Evolutionary conservation across 2,113 vertebrate genomes (phyloP).

Genomic region (Gorsachius goisagi): DNA sequence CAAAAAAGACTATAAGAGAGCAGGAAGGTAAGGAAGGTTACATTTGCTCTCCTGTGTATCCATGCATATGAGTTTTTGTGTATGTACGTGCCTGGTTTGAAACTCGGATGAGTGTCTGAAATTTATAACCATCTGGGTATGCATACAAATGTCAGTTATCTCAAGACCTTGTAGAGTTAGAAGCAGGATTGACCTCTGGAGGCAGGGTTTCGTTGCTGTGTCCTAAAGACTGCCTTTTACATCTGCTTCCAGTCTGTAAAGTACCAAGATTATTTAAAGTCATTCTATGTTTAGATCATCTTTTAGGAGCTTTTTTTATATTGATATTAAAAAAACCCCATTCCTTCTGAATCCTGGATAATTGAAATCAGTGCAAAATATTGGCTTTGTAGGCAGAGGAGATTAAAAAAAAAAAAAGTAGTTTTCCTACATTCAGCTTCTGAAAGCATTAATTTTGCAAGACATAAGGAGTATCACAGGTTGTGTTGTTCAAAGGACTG

Average conservation of each 20-base stretch:
- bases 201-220: neutral
- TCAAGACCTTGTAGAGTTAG: neutral
- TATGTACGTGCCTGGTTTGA: neutral
- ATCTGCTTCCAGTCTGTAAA: neutral
- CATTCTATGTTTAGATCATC: neutral
- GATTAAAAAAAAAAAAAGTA: too few species aligned
- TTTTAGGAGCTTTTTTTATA: neutral
- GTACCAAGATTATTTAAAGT: neutral
- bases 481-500: neutral
- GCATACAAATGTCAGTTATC: neutral
- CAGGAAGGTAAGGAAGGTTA: conserved; percentile 78
- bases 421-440: neutral
- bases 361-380: neutral
- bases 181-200: neutral
- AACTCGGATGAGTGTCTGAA: neutral
- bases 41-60: neutral
- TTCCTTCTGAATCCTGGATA: neutral
- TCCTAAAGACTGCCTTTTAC: neutral
- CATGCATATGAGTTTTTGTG: neutral
- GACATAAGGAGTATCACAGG: neutral
- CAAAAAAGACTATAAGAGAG: conserved; percentile 85
- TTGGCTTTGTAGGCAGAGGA: neutral
- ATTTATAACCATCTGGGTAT: neutral
- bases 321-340: neutral
- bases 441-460: neutral